Base-by-base conservation (phyloP, 2,888 invertebrate genomes). In the Conistra vaccinii region DNA sequence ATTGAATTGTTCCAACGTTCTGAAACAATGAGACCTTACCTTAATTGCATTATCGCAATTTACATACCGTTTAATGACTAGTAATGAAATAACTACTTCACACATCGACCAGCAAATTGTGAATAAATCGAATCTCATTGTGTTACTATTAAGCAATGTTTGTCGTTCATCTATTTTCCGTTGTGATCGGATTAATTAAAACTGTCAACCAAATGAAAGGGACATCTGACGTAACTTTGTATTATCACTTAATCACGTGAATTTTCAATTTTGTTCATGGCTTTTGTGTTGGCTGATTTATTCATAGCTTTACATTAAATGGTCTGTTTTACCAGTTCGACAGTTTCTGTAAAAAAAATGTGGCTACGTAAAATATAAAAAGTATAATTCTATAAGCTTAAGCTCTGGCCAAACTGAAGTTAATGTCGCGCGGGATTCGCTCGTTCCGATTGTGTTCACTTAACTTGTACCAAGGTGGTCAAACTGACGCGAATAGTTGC, bases 41-140 rank as follows among this genome's bases (percentile, higher is more conserved):
- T 78, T 76, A 60, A 72, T 60, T 29, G 42, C 63, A 73, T 83
- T 81, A 86, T 55, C 48, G 39, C 76, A 86, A 85, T 85, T 83
- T 80, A 67, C 72, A 86, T 81, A 72, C 73, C 76, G 61, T 69
- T 79, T 87, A 87, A 87, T 86, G 84, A 85, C 75, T 68, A 73
- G 78, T 87, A 89, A 89, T 88, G 66, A 84, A 88, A 85, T 85
- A 81, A 87, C 65, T 84, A 78, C 69, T 53, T 81, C 60, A 85
- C 73, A 83, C 81, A 85, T 80, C 48, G 73, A 76, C 69, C 63
- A 63, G 32, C 62, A 80, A 85, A 86, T 85, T 84, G 80, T 81
- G 80, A 78, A 83, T 84, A 83, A 88, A 88, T 87, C 73, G 85
- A 88, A 85, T 89, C 81, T 76, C 83, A 86, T 82, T 85, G 77